Conservation (phyloP, 2,888 invertebrate genomes). For the Aphrophora alni region DNA sequence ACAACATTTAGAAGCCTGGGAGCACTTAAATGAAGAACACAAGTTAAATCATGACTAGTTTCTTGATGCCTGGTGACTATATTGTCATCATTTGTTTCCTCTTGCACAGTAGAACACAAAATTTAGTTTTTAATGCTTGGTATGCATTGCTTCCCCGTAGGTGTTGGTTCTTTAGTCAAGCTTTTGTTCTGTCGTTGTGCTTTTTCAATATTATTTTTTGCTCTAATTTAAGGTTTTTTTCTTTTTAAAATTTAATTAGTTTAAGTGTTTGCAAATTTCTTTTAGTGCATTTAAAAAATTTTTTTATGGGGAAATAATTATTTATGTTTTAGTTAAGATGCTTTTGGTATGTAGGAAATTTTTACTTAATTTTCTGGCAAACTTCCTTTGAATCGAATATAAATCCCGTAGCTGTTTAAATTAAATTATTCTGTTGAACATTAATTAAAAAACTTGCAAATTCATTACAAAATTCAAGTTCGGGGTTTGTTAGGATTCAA, state of each 20-base stretch:
- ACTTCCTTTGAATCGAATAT: slow-evolving; percentile 33
- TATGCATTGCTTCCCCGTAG: slow-evolving; percentile 37
- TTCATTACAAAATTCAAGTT: not conserved
- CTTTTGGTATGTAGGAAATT: slow-evolving; percentile 15
- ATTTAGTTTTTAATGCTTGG: slow-evolving; percentile 31
- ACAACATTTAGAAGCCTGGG: slow-evolving; percentile 39
- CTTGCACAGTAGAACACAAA: slow-evolving; percentile 13
- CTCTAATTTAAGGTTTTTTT: slow-evolving; percentile 19
- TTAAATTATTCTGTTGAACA: not conserved
- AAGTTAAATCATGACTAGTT: not conserved
- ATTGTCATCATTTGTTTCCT: slow-evolving; percentile 38
- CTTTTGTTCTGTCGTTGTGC: slow-evolving; percentile 30
- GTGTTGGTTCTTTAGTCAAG: slow-evolving; percentile 24
- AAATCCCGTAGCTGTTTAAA: slow-evolving; percentile 9
- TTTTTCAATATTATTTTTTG: slow-evolving; percentile 11
- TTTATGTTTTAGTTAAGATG: slow-evolving; percentile 14
- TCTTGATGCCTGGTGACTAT: slow-evolving; percentile 40
- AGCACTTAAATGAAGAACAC: slow-evolving; percentile 25
- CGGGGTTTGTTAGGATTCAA: slow-evolving; percentile 16
- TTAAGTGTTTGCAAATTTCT: slow-evolving; percentile 7
- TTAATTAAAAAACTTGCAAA: not conserved
- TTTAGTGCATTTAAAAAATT: not conserved
- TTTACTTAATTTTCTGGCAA: slow-evolving; percentile 27
- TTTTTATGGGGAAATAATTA: not conserved
- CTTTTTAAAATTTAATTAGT: slow-evolving; percentile 17